Evolutionary conservation across 1,140 invertebrate genomes (phyloP), one percentile per base, ranked within the genome.

Genomic region (Diachasma alloeum): DNA sequence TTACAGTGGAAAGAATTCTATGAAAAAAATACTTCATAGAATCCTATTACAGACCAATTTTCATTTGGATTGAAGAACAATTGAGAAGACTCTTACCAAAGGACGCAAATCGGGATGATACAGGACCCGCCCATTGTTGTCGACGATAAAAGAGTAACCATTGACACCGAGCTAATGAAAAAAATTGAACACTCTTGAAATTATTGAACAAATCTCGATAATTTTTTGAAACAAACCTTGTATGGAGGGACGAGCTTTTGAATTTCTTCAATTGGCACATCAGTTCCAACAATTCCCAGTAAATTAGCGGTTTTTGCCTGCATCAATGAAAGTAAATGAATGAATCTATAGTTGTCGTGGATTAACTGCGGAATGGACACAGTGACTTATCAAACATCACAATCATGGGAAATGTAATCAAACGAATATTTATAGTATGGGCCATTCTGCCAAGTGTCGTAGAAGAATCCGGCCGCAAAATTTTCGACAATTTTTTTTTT

Each of bases 91-190:
- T 56, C 92, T 93, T 91, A 97, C 96, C 90, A 97, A 89, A 77
- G 97, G 97, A 82, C 97, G 92, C 81, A 98, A 92, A 88, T 99
- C 97, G n/a, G 98, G 98, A 93, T 99, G 98, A 89, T 97, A 98
- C 66, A 99, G 91, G 78, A 99, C 93, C 88, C 98, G 96, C 66
- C 98, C 98, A 91, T 99, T 99, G 87, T 99, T 98, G 89, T 97
- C 97, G 81, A 98, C 95, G 86, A 97, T 95, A 91, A 99, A 99
- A 11, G 97, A 96, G 90, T 98, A 99, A 56, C 96, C 97, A 91
- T 99, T 98, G 53, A 96, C 96, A 78, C 97, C 97, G 79, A 99
- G 91, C 96, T 98, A 90, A 76, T 85, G 81, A 80, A 67, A 63
- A 76, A 73, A 77, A 56, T 59, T 0, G 56, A 69, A 73, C 17